A percentile compares a stretch with the other conserved stretches of the same genome.
These are phyloP conservation scores for Fopius arisanus DNA, from an alignment of 1,140 invertebrate species.

Conservation along the genomic window DNA sequence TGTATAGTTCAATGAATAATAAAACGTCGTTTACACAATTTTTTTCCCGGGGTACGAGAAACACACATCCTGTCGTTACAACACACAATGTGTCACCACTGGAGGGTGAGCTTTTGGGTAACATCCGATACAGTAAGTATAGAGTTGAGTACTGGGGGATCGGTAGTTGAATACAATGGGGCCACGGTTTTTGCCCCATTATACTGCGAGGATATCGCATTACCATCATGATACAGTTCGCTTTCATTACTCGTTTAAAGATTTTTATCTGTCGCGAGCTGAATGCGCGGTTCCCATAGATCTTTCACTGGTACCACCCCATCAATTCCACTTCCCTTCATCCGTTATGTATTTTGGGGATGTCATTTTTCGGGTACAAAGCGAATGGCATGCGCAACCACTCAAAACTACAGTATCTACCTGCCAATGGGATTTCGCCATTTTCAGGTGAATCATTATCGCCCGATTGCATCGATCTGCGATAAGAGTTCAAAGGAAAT, in stretches of 20 bases:
- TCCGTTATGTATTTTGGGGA: neutral
- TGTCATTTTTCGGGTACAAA: neutral
- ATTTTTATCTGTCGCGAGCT: slow-evolving; percentile 47
- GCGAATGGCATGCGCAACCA: neutral
- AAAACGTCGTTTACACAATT: neutral
- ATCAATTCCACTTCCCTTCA: neutral
- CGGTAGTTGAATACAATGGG: slow-evolving; percentile 24
- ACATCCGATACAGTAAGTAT: slow-evolving; percentile 20
- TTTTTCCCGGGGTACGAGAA: slow-evolving; percentile 33
- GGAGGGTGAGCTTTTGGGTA: slow-evolving; percentile 16
- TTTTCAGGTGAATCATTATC: too few species aligned
- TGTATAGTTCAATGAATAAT: neutral
- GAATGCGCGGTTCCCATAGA: slow-evolving; percentile 41
- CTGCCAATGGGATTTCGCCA: neutral
- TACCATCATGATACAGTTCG: slow-evolving; percentile 49
- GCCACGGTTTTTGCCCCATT: slow-evolving; percentile 45
- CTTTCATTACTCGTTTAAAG: slow-evolving; percentile 47
- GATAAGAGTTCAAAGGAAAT: too few species aligned
- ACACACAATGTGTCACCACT: slow-evolving; percentile 35
- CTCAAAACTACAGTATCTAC: neutral
- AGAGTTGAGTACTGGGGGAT: slow-evolving; percentile 15
- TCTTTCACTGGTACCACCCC: neutral
- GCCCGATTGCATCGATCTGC: too few species aligned
- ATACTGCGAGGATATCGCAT: slow-evolving; percentile 52
- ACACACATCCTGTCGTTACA: slow-evolving; percentile 48